Evolutionary conservation across 92 coral and sea anemone species (phyloP).

Genomic region (Siderastrea radians): DNA sequence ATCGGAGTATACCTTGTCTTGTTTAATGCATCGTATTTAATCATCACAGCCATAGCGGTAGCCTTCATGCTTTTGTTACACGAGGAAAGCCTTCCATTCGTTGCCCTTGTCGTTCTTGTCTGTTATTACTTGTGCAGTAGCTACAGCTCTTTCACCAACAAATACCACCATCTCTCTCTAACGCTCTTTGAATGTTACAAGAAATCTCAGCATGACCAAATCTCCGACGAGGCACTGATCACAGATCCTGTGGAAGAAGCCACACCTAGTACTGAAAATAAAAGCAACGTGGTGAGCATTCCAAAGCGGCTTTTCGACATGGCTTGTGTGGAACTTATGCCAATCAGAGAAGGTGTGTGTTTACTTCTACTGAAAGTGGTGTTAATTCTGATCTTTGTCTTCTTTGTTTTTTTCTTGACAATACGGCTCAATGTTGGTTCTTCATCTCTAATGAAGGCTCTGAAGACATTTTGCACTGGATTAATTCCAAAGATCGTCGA

Average conservation of each 20-base stretch:
- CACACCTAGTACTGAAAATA: neutral
- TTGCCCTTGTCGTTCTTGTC: neutral
- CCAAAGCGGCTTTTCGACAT: slow-evolving; percentile 28
- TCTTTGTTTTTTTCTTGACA: neutral
- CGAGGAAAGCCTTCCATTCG: neutral
- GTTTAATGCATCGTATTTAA: too few relatives aligned
- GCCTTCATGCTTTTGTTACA: neutral
- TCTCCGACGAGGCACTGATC: too few relatives aligned
- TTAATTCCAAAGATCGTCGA: slow-evolving; percentile 26
- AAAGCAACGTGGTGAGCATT: neutral
- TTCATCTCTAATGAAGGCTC: slow-evolving; percentile 4
- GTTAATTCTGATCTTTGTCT: neutral
- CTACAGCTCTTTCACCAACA: neutral
- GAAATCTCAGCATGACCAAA: neutral
- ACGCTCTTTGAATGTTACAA: neutral
- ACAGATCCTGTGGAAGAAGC: neutral
- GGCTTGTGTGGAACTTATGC: slow-evolving; percentile 34
- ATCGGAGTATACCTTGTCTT: accelerated
- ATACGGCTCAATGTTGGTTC: neutral
- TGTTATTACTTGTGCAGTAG: neutral
- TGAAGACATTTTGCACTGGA: slow-evolving; percentile 9
- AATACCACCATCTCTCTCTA: neutral
- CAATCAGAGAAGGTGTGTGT: neutral
- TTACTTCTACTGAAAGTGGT: neutral
- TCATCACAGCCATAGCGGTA: neutral